A percentile compares a stretch with the other conserved stretches of the same genome.
phyloP scores from a whole-genome alignment of 1,140 invertebrate species.

The Drosophila bifasciata region DNA sequence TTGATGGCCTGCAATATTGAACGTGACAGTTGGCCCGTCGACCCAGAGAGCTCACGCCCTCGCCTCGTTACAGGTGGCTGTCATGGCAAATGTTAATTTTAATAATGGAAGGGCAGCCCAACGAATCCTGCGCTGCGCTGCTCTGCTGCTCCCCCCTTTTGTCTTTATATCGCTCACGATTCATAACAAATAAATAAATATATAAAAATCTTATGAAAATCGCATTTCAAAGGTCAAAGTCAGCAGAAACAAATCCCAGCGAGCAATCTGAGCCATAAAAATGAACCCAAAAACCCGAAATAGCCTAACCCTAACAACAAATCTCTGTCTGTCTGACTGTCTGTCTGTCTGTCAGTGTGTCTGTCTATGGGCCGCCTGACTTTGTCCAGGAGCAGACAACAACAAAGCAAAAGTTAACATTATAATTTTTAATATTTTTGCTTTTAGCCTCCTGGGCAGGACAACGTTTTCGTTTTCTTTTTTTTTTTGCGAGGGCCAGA shows the following conservation, averaged over 20 bases:
- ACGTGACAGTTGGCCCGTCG: conserved; percentile 76
- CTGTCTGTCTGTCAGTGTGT: conserved; percentile 45
- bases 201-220: conserved; percentile 74
- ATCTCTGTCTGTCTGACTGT: conserved; percentile 17
- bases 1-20: conserved; percentile 80
- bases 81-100: conserved; percentile 78
- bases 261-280: conserved; percentile 53
- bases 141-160: background rate
- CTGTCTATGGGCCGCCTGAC: background rate
- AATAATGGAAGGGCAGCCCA: conserved; percentile 64
- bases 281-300: conserved; percentile 44
- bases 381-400: conserved; percentile 53
- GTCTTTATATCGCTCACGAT: conserved; percentile 43
- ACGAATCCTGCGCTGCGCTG: no score
- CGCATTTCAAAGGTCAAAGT: conserved; percentile 77
- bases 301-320: conserved; percentile 67
- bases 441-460: conserved; percentile 59
- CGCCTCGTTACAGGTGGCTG: conserved; percentile 57
- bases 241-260: conserved; percentile 69
- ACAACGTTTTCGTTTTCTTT: conserved; percentile 23
- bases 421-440: conserved; percentile 82
- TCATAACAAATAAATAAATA: conserved; percentile 74
- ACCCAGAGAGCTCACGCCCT: conserved; percentile 33
- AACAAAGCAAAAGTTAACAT: conserved; percentile 75
- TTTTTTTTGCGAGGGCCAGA: conserved; percentile 1